These are phyloP conservation scores for Capra hircus DNA, from an alignment of 2,113 vertebrate genomes.

Conservation along the genomic window DNA sequence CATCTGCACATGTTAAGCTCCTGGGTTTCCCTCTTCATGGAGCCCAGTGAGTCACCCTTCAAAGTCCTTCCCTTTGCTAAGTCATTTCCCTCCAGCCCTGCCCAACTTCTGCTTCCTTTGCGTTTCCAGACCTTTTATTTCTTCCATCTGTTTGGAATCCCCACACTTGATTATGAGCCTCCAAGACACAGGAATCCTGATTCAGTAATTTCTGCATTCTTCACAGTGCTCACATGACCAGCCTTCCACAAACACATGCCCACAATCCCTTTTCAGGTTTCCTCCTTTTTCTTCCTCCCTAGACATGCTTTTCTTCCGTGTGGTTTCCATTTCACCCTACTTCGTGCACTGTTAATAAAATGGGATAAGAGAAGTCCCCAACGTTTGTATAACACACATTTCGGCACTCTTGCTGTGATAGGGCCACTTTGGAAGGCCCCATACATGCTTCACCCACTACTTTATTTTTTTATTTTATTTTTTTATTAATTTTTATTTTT, in stretches of 20 bases:
- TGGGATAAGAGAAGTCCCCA: not conserved
- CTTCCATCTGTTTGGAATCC: not conserved
- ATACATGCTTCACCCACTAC: not conserved
- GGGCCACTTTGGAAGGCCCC: not conserved
- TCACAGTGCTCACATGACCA: accelerated
- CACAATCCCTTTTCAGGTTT: not conserved
- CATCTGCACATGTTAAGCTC: not conserved
- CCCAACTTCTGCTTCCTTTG: not conserved
- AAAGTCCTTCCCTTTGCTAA: not conserved
- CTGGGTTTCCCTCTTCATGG: not conserved
- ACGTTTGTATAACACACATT: not conserved
- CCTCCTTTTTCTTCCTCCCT: too few relatives aligned
- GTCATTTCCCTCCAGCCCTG: not conserved
- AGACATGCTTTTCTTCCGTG: not conserved
- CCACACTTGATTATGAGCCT: not conserved
- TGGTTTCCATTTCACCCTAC: not conserved
- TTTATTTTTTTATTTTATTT: not conserved
- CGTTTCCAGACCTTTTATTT: not conserved
- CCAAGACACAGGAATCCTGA: not conserved
- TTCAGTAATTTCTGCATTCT: not conserved
- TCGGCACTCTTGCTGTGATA: not conserved
- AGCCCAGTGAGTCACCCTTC: too few relatives aligned
- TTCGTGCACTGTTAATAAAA: not conserved
- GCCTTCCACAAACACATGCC: not conserved
- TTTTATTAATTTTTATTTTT: too few relatives aligned